Conservation (phyloP, 2,888 invertebrate species). For the Thymelicus sylvestris region DNA sequence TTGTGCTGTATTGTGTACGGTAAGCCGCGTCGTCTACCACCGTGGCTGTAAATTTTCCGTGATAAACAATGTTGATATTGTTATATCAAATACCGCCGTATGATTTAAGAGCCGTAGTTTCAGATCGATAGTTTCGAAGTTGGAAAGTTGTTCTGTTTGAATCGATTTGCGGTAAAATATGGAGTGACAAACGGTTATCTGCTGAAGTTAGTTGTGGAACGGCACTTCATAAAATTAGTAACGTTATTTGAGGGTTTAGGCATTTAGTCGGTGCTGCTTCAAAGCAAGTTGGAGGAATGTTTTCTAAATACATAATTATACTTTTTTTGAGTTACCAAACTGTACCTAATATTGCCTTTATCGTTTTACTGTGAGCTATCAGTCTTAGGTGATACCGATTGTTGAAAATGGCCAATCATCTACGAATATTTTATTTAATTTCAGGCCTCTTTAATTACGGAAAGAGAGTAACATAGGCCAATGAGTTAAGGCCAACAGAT, state of each 20-base stretch:
- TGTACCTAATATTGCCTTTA: no score
- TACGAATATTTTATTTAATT: no score
- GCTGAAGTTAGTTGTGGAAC: slow-evolving; percentile 16
- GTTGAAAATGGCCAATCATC: no score
- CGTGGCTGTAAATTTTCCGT: slow-evolving; percentile 37
- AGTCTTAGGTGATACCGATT: no score
- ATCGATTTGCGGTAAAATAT: slow-evolving; percentile 36
- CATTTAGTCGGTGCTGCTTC: not conserved
- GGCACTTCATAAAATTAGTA: not conserved
- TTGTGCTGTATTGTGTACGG: slow-evolving; percentile 41
- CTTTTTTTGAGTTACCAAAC: no score
- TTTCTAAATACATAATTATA: no score
- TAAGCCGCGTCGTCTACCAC: slow-evolving; percentile 23
- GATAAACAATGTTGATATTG: slow-evolving; percentile 39
- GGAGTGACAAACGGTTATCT: slow-evolving; percentile 31
- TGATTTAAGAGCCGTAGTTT: slow-evolving; percentile 37
- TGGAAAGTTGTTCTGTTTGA: slow-evolving; percentile 32
- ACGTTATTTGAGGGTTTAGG: not conserved
- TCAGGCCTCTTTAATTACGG: no score
- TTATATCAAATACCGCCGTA: slow-evolving; percentile 37
- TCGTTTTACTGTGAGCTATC: no score
- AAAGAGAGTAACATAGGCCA: no score
- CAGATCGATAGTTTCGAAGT: slow-evolving; percentile 34
- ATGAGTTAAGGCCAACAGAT: no score
- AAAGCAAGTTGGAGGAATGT: not conserved